Base-by-base conservation (phyloP, 2,888 invertebrate species). In the Eupithecia subumbrata region DNA sequence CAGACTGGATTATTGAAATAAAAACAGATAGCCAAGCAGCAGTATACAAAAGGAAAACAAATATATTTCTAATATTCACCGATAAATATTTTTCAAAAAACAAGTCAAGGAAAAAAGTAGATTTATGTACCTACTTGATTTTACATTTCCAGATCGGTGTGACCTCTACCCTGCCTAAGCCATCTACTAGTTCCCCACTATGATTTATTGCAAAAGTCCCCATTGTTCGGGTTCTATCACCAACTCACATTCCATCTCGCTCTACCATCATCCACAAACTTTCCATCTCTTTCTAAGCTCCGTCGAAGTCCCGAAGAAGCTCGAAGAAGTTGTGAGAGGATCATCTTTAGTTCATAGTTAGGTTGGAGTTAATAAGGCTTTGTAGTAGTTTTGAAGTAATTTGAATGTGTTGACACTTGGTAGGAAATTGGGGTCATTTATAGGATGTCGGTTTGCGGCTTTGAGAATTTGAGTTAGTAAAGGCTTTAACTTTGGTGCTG, bases 171-270 rank as follows among this genome's bases (percentile, higher is more conserved):
- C 71, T 45, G 48, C 71, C 73, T 75, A 77, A 77, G 75, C 34
- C 81, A 63, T 82, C 84, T 60, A 80, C 77, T 77, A 73, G 75
- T 79, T 80, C 88, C 85, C 89, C 86, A 87, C 85, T 81, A 79
- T 82, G 84, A 87, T 87, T 87, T 88, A 88, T 87, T 84, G 84
- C 82, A 82, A 86, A 87, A 87, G 85, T 87, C 83, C 78, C 79
- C 84, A 81, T 82, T 84, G 84, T 86, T 82, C 80, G 76, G 80
- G 79, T 72, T 75, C 79, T 75, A 81, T 78, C 80, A 78, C 76
- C 79, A 81, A 76, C 69, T 72, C 18, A 64, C 66, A 71, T 71
- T 73, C 68, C 67, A 48, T 76, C 75, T 43, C 73, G 25, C 69
- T 75, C 77, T 40, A 45, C 43, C 70, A 73, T 77, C 71, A 77